phyloP scores from a whole-genome alignment of 1,140 invertebrate genomes.

The Drosophila hydei region DNA sequence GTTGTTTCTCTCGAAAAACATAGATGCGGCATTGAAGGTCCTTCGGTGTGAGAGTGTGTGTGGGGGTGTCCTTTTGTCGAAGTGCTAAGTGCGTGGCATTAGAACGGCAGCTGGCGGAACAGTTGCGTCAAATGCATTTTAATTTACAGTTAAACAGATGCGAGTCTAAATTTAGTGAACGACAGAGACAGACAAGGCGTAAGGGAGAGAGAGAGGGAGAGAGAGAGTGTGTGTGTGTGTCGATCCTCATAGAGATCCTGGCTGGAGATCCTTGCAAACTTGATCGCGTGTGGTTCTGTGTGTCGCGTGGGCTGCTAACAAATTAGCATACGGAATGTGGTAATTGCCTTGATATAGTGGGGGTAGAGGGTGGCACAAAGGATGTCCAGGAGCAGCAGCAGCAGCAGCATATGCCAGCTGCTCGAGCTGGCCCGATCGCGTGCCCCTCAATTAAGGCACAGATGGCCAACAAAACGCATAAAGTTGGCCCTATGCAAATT shows the following conservation, averaged over 20 bases:
- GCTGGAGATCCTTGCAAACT: conserved; percentile 38
- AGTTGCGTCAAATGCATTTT: conserved; percentile 83
- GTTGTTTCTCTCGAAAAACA: conserved; percentile 73
- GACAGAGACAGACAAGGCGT: neutral
- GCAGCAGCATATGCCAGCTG: conserved; percentile 41
- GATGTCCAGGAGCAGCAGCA: conserved; percentile 1
- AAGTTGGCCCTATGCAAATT: conserved; percentile 65
- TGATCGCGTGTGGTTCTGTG: conserved; percentile 69
- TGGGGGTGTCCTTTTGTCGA: conserved; percentile 68
- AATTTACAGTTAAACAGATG: conserved; percentile 79
- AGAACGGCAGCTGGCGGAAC: conserved; percentile 73
- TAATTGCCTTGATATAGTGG: neutral
- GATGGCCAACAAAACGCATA: conserved; percentile 43
- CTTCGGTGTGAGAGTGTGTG: conserved; percentile 17
- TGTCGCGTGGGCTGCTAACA: conserved; percentile 60
- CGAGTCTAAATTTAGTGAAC: conserved; percentile 65
- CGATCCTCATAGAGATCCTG: conserved; percentile 18
- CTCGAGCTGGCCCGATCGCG: conserved; percentile 30
- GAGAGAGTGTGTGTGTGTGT: neutral
- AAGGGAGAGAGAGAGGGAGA: neutral
- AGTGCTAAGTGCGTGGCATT: conserved; percentile 78
- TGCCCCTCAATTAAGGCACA: conserved; percentile 60
- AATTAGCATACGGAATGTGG: conserved; percentile 66
- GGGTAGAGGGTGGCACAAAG: neutral
- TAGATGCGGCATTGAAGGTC: conserved; percentile 7